Conservation (phyloP, 1,140 invertebrate genomes). For the Nymphalis io region DNA sequence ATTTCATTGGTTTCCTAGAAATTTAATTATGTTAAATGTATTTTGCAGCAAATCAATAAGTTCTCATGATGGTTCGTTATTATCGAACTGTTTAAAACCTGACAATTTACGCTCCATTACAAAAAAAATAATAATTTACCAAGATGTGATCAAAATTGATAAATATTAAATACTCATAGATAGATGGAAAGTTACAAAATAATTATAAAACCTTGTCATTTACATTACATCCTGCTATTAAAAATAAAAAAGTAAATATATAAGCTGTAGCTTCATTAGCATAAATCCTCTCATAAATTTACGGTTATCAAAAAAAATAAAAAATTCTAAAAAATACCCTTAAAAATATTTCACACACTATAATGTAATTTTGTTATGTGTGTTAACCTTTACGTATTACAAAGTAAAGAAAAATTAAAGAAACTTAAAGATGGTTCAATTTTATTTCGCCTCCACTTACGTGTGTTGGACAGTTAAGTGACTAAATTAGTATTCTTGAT, state of each 20-base stretch:
- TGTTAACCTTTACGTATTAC: neutral
- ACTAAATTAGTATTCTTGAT: constrained; percentile 56
- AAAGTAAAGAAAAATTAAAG: neutral
- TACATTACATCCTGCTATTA: neutral
- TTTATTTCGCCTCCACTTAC: constrained; percentile 50
- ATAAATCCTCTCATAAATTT: no score
- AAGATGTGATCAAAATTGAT: no score
- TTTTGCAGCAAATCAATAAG: neutral
- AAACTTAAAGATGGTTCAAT: constrained; percentile 35
- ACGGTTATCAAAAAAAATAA: no score
- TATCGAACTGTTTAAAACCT: no score
- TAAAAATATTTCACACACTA: no score
- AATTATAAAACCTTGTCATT: neutral
- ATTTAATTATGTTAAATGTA: neutral
- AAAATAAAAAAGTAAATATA: neutral
- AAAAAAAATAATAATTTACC: no score
- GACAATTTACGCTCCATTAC: no score
- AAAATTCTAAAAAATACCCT: no score
- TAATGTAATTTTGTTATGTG: no score
- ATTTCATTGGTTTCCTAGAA: neutral
- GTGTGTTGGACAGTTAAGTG: constrained; percentile 47
- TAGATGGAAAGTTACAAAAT: no score
- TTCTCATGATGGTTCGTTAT: neutral
- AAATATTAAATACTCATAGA: no score
- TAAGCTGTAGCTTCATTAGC: no score